Base-by-base conservation (phyloP, 2,797 vertebrate genomes). In the Bufotes viridis region DNA sequence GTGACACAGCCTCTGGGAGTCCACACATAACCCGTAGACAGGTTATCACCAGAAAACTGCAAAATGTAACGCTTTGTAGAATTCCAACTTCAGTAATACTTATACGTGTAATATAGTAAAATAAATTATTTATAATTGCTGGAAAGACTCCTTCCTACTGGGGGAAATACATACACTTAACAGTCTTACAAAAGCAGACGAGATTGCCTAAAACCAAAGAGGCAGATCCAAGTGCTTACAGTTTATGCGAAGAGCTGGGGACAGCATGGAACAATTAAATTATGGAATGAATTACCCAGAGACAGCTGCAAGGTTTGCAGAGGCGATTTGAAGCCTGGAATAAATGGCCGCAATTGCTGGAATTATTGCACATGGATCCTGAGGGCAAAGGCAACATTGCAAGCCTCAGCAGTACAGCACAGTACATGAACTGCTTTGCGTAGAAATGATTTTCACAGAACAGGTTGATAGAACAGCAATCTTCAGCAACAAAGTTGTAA, bases 221-320 rank as follows among this genome's bases (percentile, higher is more conserved):
- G 75, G 81, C 80, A 74, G 24, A 86, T 82, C 84, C 91, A 92
- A 92, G 90, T 90, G 88, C 90, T 92, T 90, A 88, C 57, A 82
- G 87, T 93, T 94, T 93, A 90, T 91, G 91, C 89, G 93, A 92
- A 93, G 90, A 90, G 85, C 90, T 88, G 90, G 90, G 93, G 90
- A 90, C 94, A 92, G 92, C 91, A 87, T 88, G 92, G 91, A 91
- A 92, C 92, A 91, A 92, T 92, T 92, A 92, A 92, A 93, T 93
- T 93, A 92, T 92, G 87, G 89, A 79, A 84, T 4, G 29, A 93
- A 93, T 93, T 91, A 92, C 90, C 91, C 55, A 92, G 92, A 92
- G 91, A 84, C 92, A 93, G 91, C 91, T 92, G 91, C 86, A 82
- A 94, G 90, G 91, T 93, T 93, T 93, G 92, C 91, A 91, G 91